These are phyloP conservation scores for Hirudinaria manillensis DNA, from an alignment of 2,888 invertebrate species.

Conservation along the genomic window DNA sequence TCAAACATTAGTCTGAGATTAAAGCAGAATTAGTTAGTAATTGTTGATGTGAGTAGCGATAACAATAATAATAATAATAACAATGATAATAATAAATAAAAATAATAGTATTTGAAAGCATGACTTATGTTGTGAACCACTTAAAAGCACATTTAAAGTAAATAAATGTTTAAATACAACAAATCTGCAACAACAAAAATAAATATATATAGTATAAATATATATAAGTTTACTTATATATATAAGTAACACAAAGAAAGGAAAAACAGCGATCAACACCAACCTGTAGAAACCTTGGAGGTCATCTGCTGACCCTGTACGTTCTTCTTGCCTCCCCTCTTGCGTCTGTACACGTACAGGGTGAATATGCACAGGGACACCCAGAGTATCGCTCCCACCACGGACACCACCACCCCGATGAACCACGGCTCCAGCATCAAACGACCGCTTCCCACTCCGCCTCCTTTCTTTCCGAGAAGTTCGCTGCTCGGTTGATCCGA, in stretches of 20 bases:
- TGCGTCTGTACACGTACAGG: slow-evolving; percentile 25
- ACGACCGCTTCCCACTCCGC: not conserved
- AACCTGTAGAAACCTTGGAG: not conserved
- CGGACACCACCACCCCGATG: slow-evolving; percentile 38
- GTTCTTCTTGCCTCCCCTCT: not conserved
- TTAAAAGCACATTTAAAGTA: no score
- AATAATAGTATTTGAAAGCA: no score
- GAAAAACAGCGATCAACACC: not conserved
- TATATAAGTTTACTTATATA: no score
- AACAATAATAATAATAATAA: slow-evolving; percentile 27
- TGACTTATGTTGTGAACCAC: no score
- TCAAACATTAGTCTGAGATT: not conserved
- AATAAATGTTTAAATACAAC: no score
- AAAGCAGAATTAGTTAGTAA: not conserved
- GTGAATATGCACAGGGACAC: slow-evolving; percentile 39
- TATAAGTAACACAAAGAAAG: no score
- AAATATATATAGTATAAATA: no score
- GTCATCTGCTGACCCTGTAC: slow-evolving; percentile 8
- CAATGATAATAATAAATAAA: slow-evolving; percentile 32
- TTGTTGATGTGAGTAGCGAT: no score
- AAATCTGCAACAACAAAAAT: no score
- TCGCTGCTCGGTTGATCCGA: not conserved
- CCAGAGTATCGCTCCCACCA: slow-evolving; percentile 39
- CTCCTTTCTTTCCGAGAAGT: not conserved
- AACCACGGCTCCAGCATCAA: slow-evolving; percentile 38